phyloP scores from a whole-genome alignment of 2,888 invertebrate species.

The Epsilonema sp. region DNA sequence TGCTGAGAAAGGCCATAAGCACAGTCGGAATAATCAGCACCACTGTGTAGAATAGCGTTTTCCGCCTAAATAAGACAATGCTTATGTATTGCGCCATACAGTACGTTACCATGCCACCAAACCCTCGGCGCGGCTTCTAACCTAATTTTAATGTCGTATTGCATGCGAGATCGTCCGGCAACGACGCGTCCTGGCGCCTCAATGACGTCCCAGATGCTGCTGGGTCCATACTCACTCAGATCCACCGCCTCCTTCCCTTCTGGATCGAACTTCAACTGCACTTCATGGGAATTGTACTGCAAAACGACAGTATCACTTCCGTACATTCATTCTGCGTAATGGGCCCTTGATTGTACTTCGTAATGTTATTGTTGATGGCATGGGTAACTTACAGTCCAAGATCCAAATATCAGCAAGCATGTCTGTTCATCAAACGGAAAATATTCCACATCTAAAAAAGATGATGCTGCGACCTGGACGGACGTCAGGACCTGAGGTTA shows the following conservation, averaged over 20 bases:
- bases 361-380: too few relatives aligned
- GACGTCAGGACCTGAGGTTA: too few relatives aligned
- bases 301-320: too few relatives aligned
- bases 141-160: constrained; percentile 43
- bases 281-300: constrained; percentile 89
- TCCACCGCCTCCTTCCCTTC: constrained; percentile 83
- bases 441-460: constrained; percentile 92
- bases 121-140: too few relatives aligned
- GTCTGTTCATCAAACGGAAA: constrained; percentile 55
- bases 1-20: constrained; percentile 92
- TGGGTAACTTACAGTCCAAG: too few relatives aligned
- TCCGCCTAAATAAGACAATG: constrained; percentile 75
- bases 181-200: constrained; percentile 41
- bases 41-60: constrained; percentile 95
- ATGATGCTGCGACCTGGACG: too few relatives aligned
- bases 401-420: constrained; percentile 37
- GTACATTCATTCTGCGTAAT: too few relatives aligned
- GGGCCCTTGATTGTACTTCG: too few relatives aligned
- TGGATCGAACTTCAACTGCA: constrained; percentile 72
- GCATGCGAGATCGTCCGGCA: neutral
- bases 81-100: too few relatives aligned
- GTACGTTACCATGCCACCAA: too few relatives aligned
- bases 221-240: constrained; percentile 89
- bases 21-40: constrained; percentile 97
- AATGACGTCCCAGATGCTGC: constrained; percentile 93